These are phyloP conservation scores for Morus bassanus DNA, from an alignment of 2,797 vertebrate genomes.

Conservation along the genomic window DNA sequence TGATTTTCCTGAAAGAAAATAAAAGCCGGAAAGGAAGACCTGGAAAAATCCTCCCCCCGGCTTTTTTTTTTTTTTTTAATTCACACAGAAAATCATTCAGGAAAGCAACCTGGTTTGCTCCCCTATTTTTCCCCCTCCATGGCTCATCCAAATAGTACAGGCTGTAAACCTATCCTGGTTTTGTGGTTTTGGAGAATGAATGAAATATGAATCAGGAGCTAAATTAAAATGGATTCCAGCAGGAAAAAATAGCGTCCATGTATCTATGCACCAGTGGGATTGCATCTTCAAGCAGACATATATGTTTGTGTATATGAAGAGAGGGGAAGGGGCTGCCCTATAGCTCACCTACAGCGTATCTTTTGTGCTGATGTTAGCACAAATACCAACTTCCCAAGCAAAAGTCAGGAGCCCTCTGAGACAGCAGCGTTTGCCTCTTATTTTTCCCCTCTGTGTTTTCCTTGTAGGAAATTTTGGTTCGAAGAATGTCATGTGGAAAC, in stretches of 20 bases:
- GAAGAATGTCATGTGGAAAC: constrained; percentile 75
- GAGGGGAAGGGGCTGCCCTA: constrained; percentile 14
- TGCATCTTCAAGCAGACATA: constrained; percentile 70
- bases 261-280: constrained; percentile 80
- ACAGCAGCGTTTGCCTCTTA: background rate
- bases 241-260: constrained; percentile 85
- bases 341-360: constrained; percentile 46
- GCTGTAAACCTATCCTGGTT: constrained; percentile 84
- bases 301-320: rapidly evolving
- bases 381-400: constrained; percentile 41
- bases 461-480: constrained; percentile 64
- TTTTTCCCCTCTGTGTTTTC: constrained; percentile 36
- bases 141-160: constrained; percentile 67
- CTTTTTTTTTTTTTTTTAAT: background rate
- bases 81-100: background rate
- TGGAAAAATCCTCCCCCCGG: too few species aligned
- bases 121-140: background rate
- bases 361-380: constrained; percentile 59
- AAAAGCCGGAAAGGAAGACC: background rate
- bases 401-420: background rate
- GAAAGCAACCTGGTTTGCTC: constrained; percentile 30
- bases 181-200: constrained; percentile 87
- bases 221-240: constrained; percentile 90
- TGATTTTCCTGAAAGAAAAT: background rate
- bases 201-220: constrained; percentile 90